A percentile compares a stretch with the other conserved stretches of the same genome.
These are phyloP conservation scores for Prionailurus viverrinus DNA, from an alignment of 2,113 vertebrate species.

Conservation along the genomic window DNA sequence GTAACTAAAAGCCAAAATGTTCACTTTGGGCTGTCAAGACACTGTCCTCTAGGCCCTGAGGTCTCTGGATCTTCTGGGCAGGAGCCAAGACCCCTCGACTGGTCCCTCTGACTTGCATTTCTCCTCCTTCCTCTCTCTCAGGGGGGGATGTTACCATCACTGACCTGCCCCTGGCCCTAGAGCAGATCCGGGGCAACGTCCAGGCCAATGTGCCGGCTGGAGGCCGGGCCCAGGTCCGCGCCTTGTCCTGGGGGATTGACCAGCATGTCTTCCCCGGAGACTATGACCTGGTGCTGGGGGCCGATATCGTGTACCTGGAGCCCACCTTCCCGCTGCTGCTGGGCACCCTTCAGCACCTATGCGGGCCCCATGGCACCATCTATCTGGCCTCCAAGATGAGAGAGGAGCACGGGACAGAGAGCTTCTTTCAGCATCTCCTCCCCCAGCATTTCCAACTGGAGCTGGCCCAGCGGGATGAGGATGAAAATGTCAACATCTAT, in stretches of 20 bases:
- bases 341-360: conserved; percentile 90
- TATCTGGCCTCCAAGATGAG: conserved; percentile 93
- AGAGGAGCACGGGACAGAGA: conserved; percentile 86
- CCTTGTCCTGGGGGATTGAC: conserved; percentile 92
- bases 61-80: conserved; percentile 20
- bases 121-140: conserved; percentile 78
- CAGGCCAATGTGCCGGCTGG: conserved; percentile 87
- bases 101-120: conserved; percentile 73
- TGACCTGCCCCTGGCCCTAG: conserved; percentile 90
- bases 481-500: conserved; percentile 91
- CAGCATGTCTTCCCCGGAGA: conserved; percentile 88
- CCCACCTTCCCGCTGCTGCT: conserved; percentile 90
- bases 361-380: conserved; percentile 83
- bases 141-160: conserved; percentile 92
- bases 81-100: not conserved
- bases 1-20: not conserved
- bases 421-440: conserved; percentile 88
- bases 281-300: conserved; percentile 92
- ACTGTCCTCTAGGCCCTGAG: conserved; percentile 8
- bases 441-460: conserved; percentile 88
- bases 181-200: conserved; percentile 90
- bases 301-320: conserved; percentile 92
- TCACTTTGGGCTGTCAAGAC: conserved; percentile 24
- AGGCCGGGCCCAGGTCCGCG: conserved; percentile 83
- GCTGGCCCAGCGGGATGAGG: conserved; percentile 85